Conservation (phyloP, 2,797 vertebrate species). For the Protosalanx chinensis region DNA sequence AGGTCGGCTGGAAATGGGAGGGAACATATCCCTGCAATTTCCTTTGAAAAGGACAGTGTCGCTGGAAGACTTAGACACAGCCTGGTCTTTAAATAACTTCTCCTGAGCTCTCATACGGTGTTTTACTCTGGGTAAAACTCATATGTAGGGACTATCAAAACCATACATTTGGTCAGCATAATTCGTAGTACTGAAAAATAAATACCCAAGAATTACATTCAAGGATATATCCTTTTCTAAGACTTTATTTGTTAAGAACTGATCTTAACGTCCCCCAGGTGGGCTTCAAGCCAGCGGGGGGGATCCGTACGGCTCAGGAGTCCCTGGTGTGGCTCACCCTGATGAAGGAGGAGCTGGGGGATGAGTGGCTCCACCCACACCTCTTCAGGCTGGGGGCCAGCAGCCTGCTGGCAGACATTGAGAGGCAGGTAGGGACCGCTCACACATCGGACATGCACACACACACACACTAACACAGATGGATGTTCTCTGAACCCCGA, state of each 20-base stretch:
- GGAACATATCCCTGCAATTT: neutral
- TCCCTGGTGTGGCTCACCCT: constrained; percentile 87
- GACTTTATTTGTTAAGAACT: no score
- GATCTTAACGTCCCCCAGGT: constrained; percentile 67
- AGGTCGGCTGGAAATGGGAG: neutral
- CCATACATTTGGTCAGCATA: no score
- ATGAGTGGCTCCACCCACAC: constrained; percentile 83
- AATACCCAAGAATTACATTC: no score
- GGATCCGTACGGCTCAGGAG: constrained; percentile 88
- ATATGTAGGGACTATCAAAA: no score
- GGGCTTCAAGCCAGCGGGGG: constrained; percentile 95
- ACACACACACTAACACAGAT: neutral
- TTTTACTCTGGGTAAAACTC: no score
- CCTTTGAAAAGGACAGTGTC: neutral
- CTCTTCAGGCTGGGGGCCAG: constrained; percentile 94
- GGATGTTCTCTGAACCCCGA: neutral
- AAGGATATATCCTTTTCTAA: no score
- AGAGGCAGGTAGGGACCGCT: constrained; percentile 82
- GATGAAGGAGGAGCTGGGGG: constrained; percentile 89
- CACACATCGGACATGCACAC: neutral
- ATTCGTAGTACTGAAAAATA: no score
- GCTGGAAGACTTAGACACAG: neutral
- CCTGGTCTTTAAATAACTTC: no score
- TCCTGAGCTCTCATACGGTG: no score
- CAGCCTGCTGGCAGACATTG: constrained; percentile 86